These are phyloP conservation scores for Saturnia japonica DNA, from an alignment of 2,888 invertebrate species.

Conservation along the genomic window DNA sequence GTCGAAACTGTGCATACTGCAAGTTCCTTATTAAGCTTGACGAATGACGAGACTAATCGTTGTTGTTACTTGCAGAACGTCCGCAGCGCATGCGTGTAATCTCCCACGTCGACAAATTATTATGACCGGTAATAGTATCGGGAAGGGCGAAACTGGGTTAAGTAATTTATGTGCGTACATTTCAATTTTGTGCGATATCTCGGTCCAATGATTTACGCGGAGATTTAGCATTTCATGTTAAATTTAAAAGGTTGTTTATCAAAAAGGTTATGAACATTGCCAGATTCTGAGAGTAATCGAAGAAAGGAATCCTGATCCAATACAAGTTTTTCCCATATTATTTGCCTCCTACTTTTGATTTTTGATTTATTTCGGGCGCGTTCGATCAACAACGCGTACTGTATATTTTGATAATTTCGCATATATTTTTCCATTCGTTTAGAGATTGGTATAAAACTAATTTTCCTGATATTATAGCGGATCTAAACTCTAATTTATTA, in stretches of 20 bases:
- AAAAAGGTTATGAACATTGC: neutral
- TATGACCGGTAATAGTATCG: neutral
- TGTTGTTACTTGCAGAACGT: neutral
- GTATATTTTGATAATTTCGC: neutral
- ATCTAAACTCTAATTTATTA: neutral
- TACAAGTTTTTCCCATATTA: neutral
- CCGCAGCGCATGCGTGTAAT: neutral
- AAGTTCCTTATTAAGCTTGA: too few species aligned
- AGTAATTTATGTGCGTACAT: slow-evolving; percentile 2
- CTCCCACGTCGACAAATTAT: slow-evolving; percentile 5
- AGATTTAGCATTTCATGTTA: neutral
- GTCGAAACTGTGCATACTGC: neutral
- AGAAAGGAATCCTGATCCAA: neutral
- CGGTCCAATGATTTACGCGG: neutral
- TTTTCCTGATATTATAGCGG: neutral
- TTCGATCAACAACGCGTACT: neutral
- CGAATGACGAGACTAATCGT: neutral
- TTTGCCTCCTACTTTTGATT: neutral
- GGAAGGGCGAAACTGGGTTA: slow-evolving; percentile 1
- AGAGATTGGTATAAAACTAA: neutral
- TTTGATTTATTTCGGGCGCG: neutral
- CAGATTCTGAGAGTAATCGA: neutral
- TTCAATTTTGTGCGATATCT: neutral
- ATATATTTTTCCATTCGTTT: neutral
- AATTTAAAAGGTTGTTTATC: neutral